A percentile compares a stretch with the other conserved stretches of the same genome.
Evolutionary conservation across 2,888 invertebrate species (phyloP).

Genomic region (Lottia scabra): DNA sequence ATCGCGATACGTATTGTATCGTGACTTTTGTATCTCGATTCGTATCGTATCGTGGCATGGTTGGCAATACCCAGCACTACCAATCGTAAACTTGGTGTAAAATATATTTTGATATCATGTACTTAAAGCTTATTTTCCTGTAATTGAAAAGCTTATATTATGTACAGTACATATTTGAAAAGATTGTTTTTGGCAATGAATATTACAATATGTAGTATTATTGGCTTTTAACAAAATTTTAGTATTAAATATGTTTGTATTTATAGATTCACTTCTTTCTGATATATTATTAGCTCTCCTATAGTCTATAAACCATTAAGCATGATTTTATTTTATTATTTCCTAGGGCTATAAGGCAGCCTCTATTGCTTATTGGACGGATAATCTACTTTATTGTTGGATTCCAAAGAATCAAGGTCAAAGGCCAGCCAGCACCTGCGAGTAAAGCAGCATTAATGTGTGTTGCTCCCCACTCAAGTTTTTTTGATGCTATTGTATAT

Average conservation of each 20-base stretch:
- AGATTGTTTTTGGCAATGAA: too few relatives aligned
- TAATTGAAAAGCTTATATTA: too few relatives aligned
- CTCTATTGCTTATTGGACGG: conserved; percentile 41
- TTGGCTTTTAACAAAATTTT: too few relatives aligned
- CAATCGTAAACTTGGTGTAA: too few relatives aligned
- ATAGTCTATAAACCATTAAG: neutral
- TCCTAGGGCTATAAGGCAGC: conserved; percentile 37
- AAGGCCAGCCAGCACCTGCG: conserved; percentile 38
- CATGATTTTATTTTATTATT: conserved; percentile 7
- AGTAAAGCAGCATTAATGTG: conserved; percentile 75
- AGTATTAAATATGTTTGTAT: neutral
- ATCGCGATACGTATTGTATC: too few relatives aligned
- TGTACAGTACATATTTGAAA: too few relatives aligned
- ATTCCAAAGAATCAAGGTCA: conserved; percentile 50
- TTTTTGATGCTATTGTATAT: conserved; percentile 80
- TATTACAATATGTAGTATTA: too few relatives aligned
- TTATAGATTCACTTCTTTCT: neutral
- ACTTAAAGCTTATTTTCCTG: too few relatives aligned
- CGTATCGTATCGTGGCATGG: too few relatives aligned
- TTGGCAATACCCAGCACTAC: too few relatives aligned
- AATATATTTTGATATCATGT: too few relatives aligned
- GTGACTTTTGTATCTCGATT: too few relatives aligned
- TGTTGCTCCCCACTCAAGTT: conserved; percentile 90
- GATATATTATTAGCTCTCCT: neutral
- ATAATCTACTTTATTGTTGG: conserved; percentile 42